A percentile compares a stretch with the other conserved stretches of the same genome.
phyloP scores from a whole-genome alignment of 2,888 invertebrate species.

The Patella pellucida region DNA sequence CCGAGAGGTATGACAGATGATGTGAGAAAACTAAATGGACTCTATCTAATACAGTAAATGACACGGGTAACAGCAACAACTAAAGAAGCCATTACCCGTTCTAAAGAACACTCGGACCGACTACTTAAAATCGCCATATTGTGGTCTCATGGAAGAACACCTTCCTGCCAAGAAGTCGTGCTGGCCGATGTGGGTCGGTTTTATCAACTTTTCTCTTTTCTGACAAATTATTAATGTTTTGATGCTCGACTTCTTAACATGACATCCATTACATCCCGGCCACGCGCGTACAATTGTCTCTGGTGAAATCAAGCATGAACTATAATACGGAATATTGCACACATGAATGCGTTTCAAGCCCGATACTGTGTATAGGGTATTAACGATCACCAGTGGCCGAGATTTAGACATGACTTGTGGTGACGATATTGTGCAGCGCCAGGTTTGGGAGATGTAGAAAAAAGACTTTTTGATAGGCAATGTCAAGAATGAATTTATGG shows the following conservation, averaged over 20 bases:
- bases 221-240: constrained; percentile 12
- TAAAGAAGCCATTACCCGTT: no score
- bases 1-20: no score
- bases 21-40: no score
- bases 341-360: not conserved
- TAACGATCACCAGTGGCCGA: constrained; percentile 7
- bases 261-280: constrained; percentile 9
- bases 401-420: not conserved
- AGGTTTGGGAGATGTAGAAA: not conserved
- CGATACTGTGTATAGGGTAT: not conserved
- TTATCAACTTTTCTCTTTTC: not conserved
- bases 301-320: constrained; percentile 1
- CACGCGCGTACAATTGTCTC: not conserved
- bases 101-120: no score
- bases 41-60: no score
- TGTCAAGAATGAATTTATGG: constrained; percentile 7
- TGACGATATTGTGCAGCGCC: not conserved
- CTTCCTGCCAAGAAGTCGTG: not conserved
- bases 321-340: not conserved
- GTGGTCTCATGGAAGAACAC: constrained; percentile 5
- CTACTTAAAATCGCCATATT: not conserved
- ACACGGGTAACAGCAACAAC: no score
- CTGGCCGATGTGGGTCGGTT: constrained; percentile 9
- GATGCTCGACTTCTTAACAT: constrained; percentile 1
- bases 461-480: constrained; percentile 7